Evolutionary conservation across 2,888 invertebrate genomes (phyloP), one percentile per base, ranked within the genome.

Genomic region (Gandaritis pyraliata): DNA sequence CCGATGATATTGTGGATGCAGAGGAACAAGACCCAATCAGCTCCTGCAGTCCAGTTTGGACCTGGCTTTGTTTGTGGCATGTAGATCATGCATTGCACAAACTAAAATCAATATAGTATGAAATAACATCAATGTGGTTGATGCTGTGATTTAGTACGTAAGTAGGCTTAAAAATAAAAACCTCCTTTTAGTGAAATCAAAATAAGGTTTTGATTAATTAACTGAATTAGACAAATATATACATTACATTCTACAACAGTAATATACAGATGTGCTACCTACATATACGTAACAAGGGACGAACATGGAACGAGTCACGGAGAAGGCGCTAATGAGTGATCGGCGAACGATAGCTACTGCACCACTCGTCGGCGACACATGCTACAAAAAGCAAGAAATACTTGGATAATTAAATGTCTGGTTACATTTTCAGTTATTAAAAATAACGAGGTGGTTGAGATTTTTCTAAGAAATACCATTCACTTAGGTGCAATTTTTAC

Each of bases 251-350:
- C 29, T 29, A 29, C 29, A 29, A 29, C 4, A 33, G 8, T 33
- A 33, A 8, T 53, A 16, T 16, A 43, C 43, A 43, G 10, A 43
- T 43, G 43, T 43, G 33, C 33, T 49, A 52, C 59, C 13, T 23
- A 23, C 3, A 23, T 6, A 23, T 23, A 1, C 23, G 58, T 23
- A 46, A 62, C 50, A 43, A 45, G 36, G 45, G 36, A 58, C 47
- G 72, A 72, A 71, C 74, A 73, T 58, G 72, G 62, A 66, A 60
- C 72, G 62, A 79, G 86, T 83, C 87, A 86, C 87, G 87, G 83
- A 72, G 76, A 71, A 72, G 67, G 72, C 76, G 79, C 86, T 89
- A 88, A 90, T 89, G 88, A 89, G 85, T 82, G 88, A 90, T 90
- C 79, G 78, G 36, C 52, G 49, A 23, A 36, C 52, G 64, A 64